These are phyloP conservation scores for Drosophila pseudotalamancana DNA, from an alignment of 2,888 invertebrate genomes.

Conservation along the genomic window DNA sequence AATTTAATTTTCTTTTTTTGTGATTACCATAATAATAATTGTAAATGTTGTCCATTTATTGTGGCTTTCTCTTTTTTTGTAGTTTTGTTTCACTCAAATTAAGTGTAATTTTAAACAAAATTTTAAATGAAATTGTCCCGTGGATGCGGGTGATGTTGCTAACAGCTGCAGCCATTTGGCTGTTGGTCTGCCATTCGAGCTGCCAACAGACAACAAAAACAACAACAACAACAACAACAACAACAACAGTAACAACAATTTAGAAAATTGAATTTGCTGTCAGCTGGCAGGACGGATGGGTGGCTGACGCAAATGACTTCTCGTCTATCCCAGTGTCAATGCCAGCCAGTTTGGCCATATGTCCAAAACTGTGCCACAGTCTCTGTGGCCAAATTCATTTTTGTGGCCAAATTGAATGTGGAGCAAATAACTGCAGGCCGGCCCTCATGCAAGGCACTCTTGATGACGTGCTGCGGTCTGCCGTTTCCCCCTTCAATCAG, in stretches of 20 bases:
- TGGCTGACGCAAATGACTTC: slow-evolving; percentile 75
- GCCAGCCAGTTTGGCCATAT: slow-evolving; percentile 22
- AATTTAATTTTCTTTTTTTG: not conserved
- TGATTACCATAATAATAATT: not conserved
- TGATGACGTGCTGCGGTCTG: slow-evolving; percentile 45
- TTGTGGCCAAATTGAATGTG: slow-evolving; percentile 58
- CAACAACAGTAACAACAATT: slow-evolving; percentile 52
- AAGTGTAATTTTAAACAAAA: slow-evolving; percentile 6
- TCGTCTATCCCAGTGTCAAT: slow-evolving; percentile 33
- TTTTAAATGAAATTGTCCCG: slow-evolving; percentile 23
- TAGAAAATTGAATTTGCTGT: slow-evolving; percentile 74
- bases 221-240: slow-evolving; percentile 47
- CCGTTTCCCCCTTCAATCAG: slow-evolving; percentile 44
- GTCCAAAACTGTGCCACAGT: slow-evolving; percentile 25
- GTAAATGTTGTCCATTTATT: not conserved
- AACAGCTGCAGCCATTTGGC: slow-evolving; percentile 71
- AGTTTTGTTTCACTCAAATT: slow-evolving; percentile 20
- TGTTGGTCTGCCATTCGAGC: slow-evolving; percentile 9
- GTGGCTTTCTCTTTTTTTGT: not conserved
- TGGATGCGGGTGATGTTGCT: slow-evolving; percentile 52
- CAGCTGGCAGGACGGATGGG: slow-evolving; percentile 73
- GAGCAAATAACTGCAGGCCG: slow-evolving; percentile 55
- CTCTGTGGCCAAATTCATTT: slow-evolving; percentile 56
- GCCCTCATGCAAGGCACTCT: slow-evolving; percentile 38
- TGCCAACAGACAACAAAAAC: slow-evolving; percentile 24